A percentile compares a stretch with the other conserved stretches of the same genome.
Conservation (phyloP, 2,888 invertebrate species). For the Aproaerema taeniolella region DNA sequence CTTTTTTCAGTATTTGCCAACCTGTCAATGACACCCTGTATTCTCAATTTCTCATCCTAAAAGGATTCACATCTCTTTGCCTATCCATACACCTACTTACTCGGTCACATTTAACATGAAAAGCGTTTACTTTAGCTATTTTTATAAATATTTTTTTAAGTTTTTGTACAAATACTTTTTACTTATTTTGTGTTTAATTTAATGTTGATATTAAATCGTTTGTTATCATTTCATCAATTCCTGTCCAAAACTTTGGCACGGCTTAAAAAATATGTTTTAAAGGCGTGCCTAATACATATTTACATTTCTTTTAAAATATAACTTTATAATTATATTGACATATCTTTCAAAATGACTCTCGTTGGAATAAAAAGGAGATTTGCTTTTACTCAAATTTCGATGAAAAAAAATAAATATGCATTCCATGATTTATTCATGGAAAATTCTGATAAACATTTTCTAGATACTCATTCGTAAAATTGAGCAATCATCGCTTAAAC, state of each 20-base stretch:
- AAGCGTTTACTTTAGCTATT: conserved; percentile 23
- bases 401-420: conserved; percentile 7
- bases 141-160: conserved; percentile 35
- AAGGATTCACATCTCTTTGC: too few relatives aligned
- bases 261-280: conserved; percentile 12
- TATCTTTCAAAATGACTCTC: conserved; percentile 4
- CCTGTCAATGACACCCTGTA: too few relatives aligned
- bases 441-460: conserved; percentile 22
- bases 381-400: conserved; percentile 1
- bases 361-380: conserved; percentile 1
- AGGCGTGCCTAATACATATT: conserved; percentile 22
- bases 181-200: conserved; percentile 30
- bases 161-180: conserved; percentile 42
- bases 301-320: conserved; percentile 13
- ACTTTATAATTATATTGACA: conserved; percentile 6
- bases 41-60: too few relatives aligned
- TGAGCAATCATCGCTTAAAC: conserved; percentile 69
- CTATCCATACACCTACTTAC: conserved; percentile 12
- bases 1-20: too few relatives aligned
- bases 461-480: conserved; percentile 52
- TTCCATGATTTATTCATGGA: conserved; percentile 14
- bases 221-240: conserved; percentile 46
- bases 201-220: conserved; percentile 28
- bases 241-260: conserved; percentile 45
- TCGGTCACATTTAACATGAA: conserved; percentile 25